Base-by-base conservation (phyloP, 2,888 invertebrate genomes). In the Thecocarcelia acutangulata region DNA sequence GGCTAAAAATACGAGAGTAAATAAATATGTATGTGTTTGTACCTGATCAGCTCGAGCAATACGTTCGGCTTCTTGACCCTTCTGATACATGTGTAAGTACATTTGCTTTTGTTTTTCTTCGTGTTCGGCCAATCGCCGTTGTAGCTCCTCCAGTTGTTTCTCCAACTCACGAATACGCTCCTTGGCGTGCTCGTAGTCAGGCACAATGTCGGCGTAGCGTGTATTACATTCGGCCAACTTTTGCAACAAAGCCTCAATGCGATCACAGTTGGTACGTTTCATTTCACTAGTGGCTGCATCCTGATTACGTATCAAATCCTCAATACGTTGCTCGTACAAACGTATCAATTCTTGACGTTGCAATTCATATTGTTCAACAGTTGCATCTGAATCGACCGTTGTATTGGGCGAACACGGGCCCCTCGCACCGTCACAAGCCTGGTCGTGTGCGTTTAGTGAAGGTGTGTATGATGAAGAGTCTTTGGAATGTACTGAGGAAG, bases 1-100 rank as follows among this genome's bases (percentile, higher is more conserved):
- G 24, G 0, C 13, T 21, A 24, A n/a, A 48, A 42, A 8, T 42
- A 66, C 70, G 72, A 74, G 85, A 88, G 8, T 9, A 33, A 33
- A 9, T 33, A 8, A 5, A 9, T 33, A 33, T 33, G 33, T 33
- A 9, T 8, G 9, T 33, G 8, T 40, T 3, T 15, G 15, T 91
- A 95, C 95, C 93, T 94, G 93, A 87, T 94, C 94, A 85, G 93
- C 92, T 82, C 92, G 92, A 87, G 95, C 94, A 89, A 94, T 92
- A 87, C 93, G 93, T 64, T 95, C 95, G n/a, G 95, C 94, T 88
- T 95, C 94, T 87, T 95, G 94, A 37, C 95, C 96, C 91, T 96
- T 95, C 87, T 94, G 93, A 90, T 95, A 96, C 95, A 96, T 95
- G 90, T 96, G 94, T 88, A 96, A 92, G 91, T 96, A 96, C 91